Base-by-base conservation (phyloP, 2,113 vertebrate genomes). In the Callocephalon fimbriatum region DNA sequence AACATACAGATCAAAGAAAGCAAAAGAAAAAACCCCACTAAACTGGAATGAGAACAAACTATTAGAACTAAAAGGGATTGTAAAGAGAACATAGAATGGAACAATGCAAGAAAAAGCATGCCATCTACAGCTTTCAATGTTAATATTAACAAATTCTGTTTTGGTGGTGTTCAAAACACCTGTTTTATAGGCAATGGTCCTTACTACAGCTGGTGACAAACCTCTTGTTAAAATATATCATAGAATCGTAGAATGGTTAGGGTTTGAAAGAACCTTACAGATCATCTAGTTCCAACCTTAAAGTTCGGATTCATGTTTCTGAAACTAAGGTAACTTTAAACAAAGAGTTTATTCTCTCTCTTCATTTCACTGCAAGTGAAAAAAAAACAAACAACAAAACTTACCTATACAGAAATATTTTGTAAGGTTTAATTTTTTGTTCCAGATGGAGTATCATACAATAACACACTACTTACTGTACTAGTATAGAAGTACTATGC, bases 1-100 rank as follows among this genome's bases (percentile, higher is more conserved):
- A 67, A 90, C 58, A 95, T 42, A 94, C 2, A 73, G 38, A 85
- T 97, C 54, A 98, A 73, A 89, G 58, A 87, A 80, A 87, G 17
- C 70, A 78, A 81, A 90, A n/a, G 32, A 18, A 67, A 81, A 78
- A 19, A 8, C 0, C 0, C 7, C 20, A 67, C 65, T 68, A 13
- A 80, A 68, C 22, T 63, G 12, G 38, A 76, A 44, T 19, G 17
- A 76, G 67, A 83, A 23, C 53, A 86, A 82, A 37, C 31, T 62
- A 92, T 40, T 50, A 75, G 29, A 94, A 73, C 15, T 29, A 29
- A 53, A 62, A 2, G 8, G 44, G 3, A 27, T 3, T 17, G 5
- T 31, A 56, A 72, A 61, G 16, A 76, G 29, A 77, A 35, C 4
- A 44, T 0, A 70, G 48, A 72, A 86, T 23, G 20, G 73, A 90